Evolutionary conservation across 1,140 invertebrate species (phyloP).

Genomic region (Pseudomyrmex flavicornis): DNA sequence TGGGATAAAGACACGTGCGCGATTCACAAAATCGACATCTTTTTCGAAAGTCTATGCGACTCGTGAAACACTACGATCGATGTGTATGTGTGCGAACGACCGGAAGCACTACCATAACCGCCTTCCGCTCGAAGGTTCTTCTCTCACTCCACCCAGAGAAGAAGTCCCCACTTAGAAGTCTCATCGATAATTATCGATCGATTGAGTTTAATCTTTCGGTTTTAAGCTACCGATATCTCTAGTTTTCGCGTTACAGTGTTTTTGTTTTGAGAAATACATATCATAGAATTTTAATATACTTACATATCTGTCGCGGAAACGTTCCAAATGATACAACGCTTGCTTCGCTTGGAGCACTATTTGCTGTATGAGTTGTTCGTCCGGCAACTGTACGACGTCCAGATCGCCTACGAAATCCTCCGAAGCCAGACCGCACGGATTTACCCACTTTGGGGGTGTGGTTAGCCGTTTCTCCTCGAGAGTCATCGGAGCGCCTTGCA

Average conservation of each 20-base stretch:
- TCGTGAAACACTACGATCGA: conserved; percentile 66
- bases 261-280: too few relatives aligned
- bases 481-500: conserved; percentile 79
- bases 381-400: conserved; percentile 78
- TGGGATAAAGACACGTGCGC: not conserved
- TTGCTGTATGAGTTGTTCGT: conserved; percentile 81
- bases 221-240: conserved; percentile 1
- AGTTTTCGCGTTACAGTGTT: not conserved
- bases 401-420: conserved; percentile 69
- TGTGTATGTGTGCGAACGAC: conserved; percentile 71
- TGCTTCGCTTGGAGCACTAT: conserved; percentile 84
- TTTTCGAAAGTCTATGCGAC: conserved; percentile 65
- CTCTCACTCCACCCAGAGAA: conserved; percentile 56
- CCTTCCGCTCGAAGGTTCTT: conserved; percentile 74
- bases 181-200: conserved; percentile 65
- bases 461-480: conserved; percentile 73
- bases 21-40: conserved; percentile 62
- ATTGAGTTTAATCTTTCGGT: conserved; percentile 61
- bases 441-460: conserved; percentile 84
- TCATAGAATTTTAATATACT: conserved; percentile 77
- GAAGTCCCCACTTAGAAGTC: conserved; percentile 53
- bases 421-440: conserved; percentile 84
- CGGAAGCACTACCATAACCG: conserved; percentile 78
- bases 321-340: conserved; percentile 82
- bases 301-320: conserved; percentile 85